Evolutionary conservation across 2,888 invertebrate species (phyloP).

Genomic region (Epistrophe eligans): DNA sequence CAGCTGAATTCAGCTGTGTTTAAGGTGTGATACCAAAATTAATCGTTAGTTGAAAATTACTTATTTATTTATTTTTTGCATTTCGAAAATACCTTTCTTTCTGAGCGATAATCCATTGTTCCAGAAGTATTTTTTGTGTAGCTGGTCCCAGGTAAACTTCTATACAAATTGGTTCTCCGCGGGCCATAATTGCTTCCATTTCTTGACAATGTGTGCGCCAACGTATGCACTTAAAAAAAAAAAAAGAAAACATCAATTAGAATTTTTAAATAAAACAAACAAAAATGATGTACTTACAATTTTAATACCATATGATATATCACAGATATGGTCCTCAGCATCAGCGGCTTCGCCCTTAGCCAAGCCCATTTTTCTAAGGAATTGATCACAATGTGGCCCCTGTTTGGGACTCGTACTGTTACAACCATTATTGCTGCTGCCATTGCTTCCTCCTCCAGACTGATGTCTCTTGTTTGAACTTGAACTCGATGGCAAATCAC

Average conservation of each 20-base stretch:
- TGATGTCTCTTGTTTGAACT: slow-evolving; percentile 49
- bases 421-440: slow-evolving; percentile 40
- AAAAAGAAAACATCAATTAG: slow-evolving; percentile 4
- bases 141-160: slow-evolving; percentile 84
- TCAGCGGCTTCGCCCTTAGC: slow-evolving; percentile 82
- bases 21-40: too few relatives aligned
- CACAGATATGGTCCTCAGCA: slow-evolving; percentile 84
- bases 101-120: slow-evolving; percentile 83
- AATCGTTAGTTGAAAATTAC: too few relatives aligned
- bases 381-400: slow-evolving; percentile 84
- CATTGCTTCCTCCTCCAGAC: slow-evolving; percentile 11
- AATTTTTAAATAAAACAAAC: slow-evolving; percentile 6
- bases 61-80: too few relatives aligned
- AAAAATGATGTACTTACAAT: slow-evolving; percentile 80
- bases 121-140: slow-evolving; percentile 82
- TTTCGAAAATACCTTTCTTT: slow-evolving; percentile 80
- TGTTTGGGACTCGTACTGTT: slow-evolving; percentile 80
- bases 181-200: slow-evolving; percentile 82
- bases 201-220: slow-evolving; percentile 84
- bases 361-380: slow-evolving; percentile 84
- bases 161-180: slow-evolving; percentile 83
- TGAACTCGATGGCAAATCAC: slow-evolving; percentile 60
- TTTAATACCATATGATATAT: slow-evolving; percentile 84
- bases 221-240: slow-evolving; percentile 81
- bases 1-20: too few relatives aligned